Evolutionary conservation across 1,140 invertebrate species (phyloP).

Genomic region (Bombus affinis): DNA sequence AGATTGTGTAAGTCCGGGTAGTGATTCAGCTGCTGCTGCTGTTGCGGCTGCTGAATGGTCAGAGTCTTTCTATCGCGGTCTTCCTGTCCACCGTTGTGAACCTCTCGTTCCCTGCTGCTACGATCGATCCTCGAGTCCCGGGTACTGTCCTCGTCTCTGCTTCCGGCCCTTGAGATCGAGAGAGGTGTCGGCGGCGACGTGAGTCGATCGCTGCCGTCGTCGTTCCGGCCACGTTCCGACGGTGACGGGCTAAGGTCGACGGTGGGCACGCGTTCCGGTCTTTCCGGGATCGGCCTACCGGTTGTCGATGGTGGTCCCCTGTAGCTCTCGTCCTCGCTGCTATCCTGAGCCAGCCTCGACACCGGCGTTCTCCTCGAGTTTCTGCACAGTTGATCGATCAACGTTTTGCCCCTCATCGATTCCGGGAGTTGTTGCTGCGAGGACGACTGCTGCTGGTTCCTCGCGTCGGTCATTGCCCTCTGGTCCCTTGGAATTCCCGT

Average conservation of each 20-base stretch:
- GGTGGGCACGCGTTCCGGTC: conserved; percentile 80
- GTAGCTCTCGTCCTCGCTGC: conserved; percentile 80
- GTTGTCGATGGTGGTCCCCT: conserved; percentile 59
- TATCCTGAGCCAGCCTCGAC: conserved; percentile 78
- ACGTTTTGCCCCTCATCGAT: conserved; percentile 84
- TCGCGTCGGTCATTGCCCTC: conserved; percentile 70
- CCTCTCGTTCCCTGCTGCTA: conserved; percentile 76
- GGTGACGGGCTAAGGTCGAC: conserved; percentile 80
- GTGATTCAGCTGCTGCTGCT: conserved; percentile 75
- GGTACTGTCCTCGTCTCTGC: conserved; percentile 76
- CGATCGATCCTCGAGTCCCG: conserved; percentile 73
- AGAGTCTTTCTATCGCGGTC: conserved; percentile 73
- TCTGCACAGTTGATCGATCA: conserved; percentile 88
- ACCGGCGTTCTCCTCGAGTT: conserved; percentile 85
- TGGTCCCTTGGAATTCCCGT: conserved; percentile 82
- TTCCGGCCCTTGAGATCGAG: conserved; percentile 73
- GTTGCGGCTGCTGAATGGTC: conserved; percentile 63
- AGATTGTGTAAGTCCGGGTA: conserved; percentile 81
- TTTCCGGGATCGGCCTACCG: conserved; percentile 72
- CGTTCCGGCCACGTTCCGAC: conserved; percentile 74
- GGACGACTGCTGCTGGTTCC: conserved; percentile 61
- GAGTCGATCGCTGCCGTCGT: conserved; percentile 77
- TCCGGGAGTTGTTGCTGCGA: conserved; percentile 74
- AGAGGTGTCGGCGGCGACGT: conserved; percentile 78
- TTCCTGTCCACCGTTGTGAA: conserved; percentile 72